Evolutionary conservation across 2,888 invertebrate species (phyloP).

Genomic region (Xylocampa areola): DNA sequence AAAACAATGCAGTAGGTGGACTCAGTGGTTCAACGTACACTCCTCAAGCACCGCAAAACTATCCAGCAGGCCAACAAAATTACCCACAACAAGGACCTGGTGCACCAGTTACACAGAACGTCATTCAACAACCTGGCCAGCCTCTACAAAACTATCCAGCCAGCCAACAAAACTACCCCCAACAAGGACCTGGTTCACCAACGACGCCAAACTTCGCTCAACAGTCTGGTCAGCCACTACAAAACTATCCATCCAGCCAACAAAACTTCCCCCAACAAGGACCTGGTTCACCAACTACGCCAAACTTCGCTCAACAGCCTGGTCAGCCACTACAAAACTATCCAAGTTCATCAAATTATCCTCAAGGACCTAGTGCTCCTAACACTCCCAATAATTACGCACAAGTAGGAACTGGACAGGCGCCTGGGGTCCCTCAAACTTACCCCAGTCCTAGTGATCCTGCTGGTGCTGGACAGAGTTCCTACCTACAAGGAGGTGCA

Average conservation of each 20-base stretch:
- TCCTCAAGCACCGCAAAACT: too few relatives aligned
- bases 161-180: constrained; percentile 26
- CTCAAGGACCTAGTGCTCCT: constrained; percentile 6
- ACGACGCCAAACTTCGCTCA: constrained; percentile 2
- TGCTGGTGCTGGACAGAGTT: constrained; percentile 32
- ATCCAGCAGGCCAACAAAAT: constrained; percentile 12
- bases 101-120: too few relatives aligned
- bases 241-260: constrained; percentile 32
- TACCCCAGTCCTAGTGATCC: not conserved
- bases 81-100: constrained; percentile 23
- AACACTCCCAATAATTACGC: constrained; percentile 14
- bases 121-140: too few relatives aligned
- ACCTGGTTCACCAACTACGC: not conserved
- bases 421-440: not conserved
- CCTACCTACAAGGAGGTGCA: constrained; percentile 21
- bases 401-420: not conserved
- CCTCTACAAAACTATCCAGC: too few relatives aligned
- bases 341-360: constrained; percentile 14
- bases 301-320: constrained; percentile 10
- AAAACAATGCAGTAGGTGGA: constrained; percentile 7
- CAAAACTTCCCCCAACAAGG: constrained; percentile 25
- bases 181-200: too few relatives aligned
- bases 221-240: too few relatives aligned
- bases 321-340: constrained; percentile 20
- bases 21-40: constrained; percentile 7